Evolutionary conservation across 2,113 vertebrate genomes (phyloP).

Genomic region (Limanda limanda): DNA sequence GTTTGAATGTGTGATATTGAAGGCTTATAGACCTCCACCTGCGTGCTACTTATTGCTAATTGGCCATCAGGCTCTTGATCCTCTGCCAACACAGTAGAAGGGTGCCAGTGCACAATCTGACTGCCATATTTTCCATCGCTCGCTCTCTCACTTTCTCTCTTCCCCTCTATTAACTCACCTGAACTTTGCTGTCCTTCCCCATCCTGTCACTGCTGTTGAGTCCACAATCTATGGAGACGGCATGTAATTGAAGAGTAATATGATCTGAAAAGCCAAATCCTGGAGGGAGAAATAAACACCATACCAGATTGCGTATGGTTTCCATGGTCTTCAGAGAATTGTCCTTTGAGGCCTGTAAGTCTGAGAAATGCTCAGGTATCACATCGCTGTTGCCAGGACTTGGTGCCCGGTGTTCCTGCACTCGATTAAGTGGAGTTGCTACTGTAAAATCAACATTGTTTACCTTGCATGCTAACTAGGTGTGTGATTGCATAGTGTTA

Average conservation of each 20-base stretch:
- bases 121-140: slow-evolving; percentile 34
- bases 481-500: slow-evolving; percentile 11
- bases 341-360: slow-evolving; percentile 8
- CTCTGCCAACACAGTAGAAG: slow-evolving; percentile 54
- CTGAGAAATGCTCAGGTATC: too few relatives aligned
- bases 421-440: slow-evolving; percentile 5
- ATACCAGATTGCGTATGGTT: slow-evolving; percentile 18
- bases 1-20: slow-evolving; percentile 28
- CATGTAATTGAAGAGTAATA: slow-evolving; percentile 35
- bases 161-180: slow-evolving; percentile 37
- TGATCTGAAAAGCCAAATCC: slow-evolving; percentile 47
- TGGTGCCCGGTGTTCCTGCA: slow-evolving; percentile 7
- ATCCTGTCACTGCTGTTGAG: slow-evolving; percentile 23
- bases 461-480: slow-evolving; percentile 39
- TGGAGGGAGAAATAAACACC: slow-evolving; percentile 31
- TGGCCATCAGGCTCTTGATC: slow-evolving; percentile 58
- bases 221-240: slow-evolving; percentile 24
- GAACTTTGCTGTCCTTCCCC: slow-evolving; percentile 25
- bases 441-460: slow-evolving; percentile 17
- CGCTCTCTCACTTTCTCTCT: neutral
- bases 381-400: neutral
- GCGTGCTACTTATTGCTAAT: slow-evolving; percentile 62
- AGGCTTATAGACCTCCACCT: slow-evolving; percentile 52
- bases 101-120: slow-evolving; percentile 43
- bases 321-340: slow-evolving; percentile 22